Evolutionary conservation across 2,888 invertebrate species (phyloP), one percentile per base, ranked within the genome.

Genomic region (Chloroclysta siterata): DNA sequence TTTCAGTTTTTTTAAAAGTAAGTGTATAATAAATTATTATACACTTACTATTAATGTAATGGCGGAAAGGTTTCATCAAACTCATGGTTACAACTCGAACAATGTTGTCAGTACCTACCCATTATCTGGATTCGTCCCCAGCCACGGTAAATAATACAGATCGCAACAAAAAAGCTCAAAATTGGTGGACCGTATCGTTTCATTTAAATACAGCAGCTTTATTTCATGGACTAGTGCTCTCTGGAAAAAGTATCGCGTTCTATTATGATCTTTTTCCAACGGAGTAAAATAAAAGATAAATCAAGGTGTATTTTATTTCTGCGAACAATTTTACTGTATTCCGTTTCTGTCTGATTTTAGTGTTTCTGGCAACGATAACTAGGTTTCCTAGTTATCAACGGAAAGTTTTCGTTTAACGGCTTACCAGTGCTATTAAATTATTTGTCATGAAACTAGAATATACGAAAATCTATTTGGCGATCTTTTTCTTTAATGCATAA

Each of bases 121-220:
- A 64, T 64, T 63, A 59, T 65, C 54, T 69, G 64, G 62, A 73
- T 68, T 65, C 65, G 65, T 69, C 69, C 74, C 68, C 69, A 65
- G 70, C 66, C 59, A 71, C 75, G 54, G 79, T 82, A 80, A 82
- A 82, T 82, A 81, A 81, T 80, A 80, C 80, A 67, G 74, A 71
- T 63, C 54, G 58, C 68, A 61, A 72, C 72, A 80, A 77, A 83
- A 82, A 81, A 81, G 74, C 59, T 68, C 65, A 69, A 79, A 84
- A 78, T 72, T 69, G 72, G 66, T 75, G 71, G 69, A 80, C 65
- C 77, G 81, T 75, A 76, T 77, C 81, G 79, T 80, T 84, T 83
- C 81, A 85, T 87, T 87, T 83, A 84, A 84, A 88, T 81, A 85
- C 82, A 75, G 80, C 71, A 73, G 76, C 72, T 83, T 82, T 82